Percentiles rank a stretch among this genome's conserved stretches.
Conservation (phyloP, 2,113 vertebrate species). For the Pimephales promelas region DNA sequence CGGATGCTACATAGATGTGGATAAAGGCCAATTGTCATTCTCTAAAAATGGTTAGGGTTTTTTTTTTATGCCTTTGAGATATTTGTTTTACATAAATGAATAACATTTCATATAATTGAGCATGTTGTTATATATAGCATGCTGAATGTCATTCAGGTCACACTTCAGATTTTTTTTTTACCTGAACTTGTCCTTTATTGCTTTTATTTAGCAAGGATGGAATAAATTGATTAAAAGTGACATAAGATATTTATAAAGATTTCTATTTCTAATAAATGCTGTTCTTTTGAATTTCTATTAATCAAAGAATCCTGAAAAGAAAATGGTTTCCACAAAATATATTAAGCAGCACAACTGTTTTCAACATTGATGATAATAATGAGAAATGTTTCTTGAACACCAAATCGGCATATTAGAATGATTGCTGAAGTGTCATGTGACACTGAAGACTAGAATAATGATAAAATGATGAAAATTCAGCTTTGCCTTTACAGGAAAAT, state of each 20-base stretch:
- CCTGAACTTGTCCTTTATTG: no score
- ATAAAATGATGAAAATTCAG: no score
- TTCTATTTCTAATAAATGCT: not conserved
- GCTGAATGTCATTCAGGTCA: not conserved
- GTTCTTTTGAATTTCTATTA: not conserved
- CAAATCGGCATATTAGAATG: no score
- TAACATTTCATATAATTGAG: not conserved
- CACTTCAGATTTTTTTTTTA: not conserved
- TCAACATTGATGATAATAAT: no score
- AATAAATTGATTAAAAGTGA: not conserved
- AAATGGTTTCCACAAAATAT: no score
- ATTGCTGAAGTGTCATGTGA: no score
- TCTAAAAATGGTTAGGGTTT: conserved; percentile 92
- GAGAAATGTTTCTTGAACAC: no score
- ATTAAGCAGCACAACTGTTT: no score
- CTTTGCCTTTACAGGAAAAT: no score
- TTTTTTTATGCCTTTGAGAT: not conserved
- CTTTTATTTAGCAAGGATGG: not conserved
- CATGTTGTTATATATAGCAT: not conserved
- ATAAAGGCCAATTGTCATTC: conserved; percentile 85
- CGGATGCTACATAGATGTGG: conserved; percentile 90
- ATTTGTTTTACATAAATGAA: not conserved
- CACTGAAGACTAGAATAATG: no score
- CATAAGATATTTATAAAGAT: not conserved
- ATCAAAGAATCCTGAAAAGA: not conserved